These are phyloP conservation scores for Hydroisotoma schaefferi DNA, from an alignment of 2,888 invertebrate species.

Conservation along the genomic window DNA sequence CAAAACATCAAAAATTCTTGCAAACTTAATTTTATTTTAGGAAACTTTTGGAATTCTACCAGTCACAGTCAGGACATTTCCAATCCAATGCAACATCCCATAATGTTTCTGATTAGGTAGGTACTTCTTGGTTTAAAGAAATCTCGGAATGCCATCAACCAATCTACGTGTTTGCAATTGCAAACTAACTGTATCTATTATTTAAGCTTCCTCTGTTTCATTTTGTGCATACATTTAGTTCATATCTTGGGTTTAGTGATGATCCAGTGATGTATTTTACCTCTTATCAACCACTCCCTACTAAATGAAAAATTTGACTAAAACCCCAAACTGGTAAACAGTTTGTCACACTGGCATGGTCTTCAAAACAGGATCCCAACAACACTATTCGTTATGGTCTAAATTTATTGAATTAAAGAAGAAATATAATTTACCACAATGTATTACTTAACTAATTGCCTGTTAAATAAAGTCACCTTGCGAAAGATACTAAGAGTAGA, in stretches of 20 bases:
- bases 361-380: conserved; percentile 93
- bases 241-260: not conserved
- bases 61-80: conserved; percentile 63
- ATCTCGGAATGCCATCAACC: conserved; percentile 87
- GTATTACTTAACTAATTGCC: not conserved
- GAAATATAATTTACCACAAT: conserved; percentile 19
- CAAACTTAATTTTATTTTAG: not conserved
- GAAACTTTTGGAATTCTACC: too few relatives aligned
- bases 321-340: conserved; percentile 91
- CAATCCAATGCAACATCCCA: conserved; percentile 66
- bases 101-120: conserved; percentile 72
- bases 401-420: not conserved
- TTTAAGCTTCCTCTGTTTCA: not conserved
- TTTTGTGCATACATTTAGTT: not conserved
- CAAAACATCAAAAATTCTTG: not conserved
- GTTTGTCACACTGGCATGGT: conserved; percentile 84
- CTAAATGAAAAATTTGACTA: conserved; percentile 83
- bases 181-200: conserved; percentile 49
- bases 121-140: conserved; percentile 83
- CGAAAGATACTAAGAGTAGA: conserved; percentile 73
- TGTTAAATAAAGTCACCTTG: conserved; percentile 51
- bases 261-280: not conserved
- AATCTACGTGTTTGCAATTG: too few relatives aligned
- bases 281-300: conserved; percentile 82
- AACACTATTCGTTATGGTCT: conserved; percentile 91